These are phyloP conservation scores for Bagarius yarrelli DNA, from an alignment of 2,113 vertebrate species.

Conservation along the genomic window DNA sequence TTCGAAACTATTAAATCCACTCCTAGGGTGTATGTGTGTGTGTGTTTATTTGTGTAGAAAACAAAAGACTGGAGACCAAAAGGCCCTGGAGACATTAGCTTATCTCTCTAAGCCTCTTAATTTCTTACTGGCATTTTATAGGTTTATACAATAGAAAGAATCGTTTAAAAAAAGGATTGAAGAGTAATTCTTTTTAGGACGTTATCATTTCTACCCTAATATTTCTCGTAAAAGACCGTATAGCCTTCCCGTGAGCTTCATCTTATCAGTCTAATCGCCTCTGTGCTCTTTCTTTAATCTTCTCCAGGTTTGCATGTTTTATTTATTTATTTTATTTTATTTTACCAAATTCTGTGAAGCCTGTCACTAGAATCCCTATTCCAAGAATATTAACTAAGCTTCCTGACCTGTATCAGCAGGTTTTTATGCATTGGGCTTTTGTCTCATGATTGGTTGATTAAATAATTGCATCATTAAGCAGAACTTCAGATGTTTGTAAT, in stretches of 20 bases:
- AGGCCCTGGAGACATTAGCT: slow-evolving; percentile 6
- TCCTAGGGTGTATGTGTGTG: background rate
- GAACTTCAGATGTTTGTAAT: background rate
- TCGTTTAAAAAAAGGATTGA: background rate
- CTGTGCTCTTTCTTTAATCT: too few relatives aligned
- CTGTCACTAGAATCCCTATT: background rate
- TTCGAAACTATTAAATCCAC: slow-evolving; percentile 1
- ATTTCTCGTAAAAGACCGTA: background rate
- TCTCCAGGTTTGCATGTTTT: too few relatives aligned
- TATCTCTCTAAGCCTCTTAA: slow-evolving; percentile 17
- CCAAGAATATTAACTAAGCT: background rate
- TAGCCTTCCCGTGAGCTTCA: too few relatives aligned
- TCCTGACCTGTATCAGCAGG: background rate
- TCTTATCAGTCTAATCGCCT: too few relatives aligned
- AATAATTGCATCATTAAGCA: background rate
- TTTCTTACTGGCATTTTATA: background rate
- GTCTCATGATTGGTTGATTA: background rate
- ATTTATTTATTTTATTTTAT: background rate
- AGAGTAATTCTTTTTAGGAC: background rate
- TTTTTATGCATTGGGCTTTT: background rate
- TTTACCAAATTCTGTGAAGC: background rate
- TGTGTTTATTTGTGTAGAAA: background rate
- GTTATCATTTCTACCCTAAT: background rate
- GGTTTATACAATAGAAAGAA: background rate
- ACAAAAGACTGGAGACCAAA: background rate